Percentiles rank a stretch among this genome's conserved stretches.
These are phyloP conservation scores for Hyla sarda DNA, from an alignment of 2,113 vertebrate species.

Conservation along the genomic window DNA sequence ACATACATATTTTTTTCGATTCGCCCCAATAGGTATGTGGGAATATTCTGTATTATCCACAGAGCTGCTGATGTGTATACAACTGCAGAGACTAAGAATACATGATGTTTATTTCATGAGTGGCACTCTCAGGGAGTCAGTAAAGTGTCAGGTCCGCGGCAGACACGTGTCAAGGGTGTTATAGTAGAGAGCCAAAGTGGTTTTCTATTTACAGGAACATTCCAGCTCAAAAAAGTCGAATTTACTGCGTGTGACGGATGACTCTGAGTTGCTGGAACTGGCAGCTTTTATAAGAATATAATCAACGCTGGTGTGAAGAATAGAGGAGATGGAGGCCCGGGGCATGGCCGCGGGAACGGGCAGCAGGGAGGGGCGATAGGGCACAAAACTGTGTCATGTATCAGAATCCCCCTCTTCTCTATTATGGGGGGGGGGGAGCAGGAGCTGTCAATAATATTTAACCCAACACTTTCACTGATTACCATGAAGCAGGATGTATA, in stretches of 20 bases:
- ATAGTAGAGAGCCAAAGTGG: not conserved
- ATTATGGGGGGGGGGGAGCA: no score
- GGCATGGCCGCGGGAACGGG: not conserved
- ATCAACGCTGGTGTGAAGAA: not conserved
- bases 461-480: not conserved
- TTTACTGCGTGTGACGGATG: slow-evolving; percentile 2
- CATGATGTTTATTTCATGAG: slow-evolving; percentile 24
- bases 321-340: not conserved
- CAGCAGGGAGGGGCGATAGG: not conserved
- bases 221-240: not conserved
- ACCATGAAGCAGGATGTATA: not conserved
- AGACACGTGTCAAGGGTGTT: not conserved
- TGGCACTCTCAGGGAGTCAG: not conserved
- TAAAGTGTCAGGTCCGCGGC: slow-evolving; percentile 3
- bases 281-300: not conserved
- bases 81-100: not conserved
- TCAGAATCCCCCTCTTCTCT: no score
- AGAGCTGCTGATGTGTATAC: not conserved
- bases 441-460: not conserved
- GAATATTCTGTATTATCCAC: not conserved
- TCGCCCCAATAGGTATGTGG: not conserved
- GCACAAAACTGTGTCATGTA: no score
- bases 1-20: no score
- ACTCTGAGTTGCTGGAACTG: not conserved
- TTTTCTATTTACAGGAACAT: slow-evolving; percentile 9